A percentile compares a stretch with the other conserved stretches of the same genome.
Conservation (phyloP, 2,888 invertebrate genomes). For the Microplitis manilae region DNA sequence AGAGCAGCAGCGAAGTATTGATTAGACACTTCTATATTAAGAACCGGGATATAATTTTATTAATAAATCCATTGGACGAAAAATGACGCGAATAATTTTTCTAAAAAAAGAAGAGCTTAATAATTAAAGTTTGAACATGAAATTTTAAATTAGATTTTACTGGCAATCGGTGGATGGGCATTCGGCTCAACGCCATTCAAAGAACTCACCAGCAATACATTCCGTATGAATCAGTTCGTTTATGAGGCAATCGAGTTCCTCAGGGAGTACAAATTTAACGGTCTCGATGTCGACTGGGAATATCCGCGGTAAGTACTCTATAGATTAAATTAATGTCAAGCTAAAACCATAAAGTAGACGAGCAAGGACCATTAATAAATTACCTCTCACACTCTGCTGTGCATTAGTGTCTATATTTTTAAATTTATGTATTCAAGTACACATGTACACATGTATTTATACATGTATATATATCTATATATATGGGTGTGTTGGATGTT, state of each 20-base stretch:
- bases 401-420: background rate
- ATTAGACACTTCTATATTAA: no score
- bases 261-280: slow-evolving; percentile 91
- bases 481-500: background rate
- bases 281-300: slow-evolving; percentile 95
- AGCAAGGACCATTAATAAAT: background rate
- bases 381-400: background rate
- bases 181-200: slow-evolving; percentile 96
- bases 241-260: slow-evolving; percentile 95
- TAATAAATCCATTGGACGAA: background rate
- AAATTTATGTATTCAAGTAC: no score
- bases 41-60: background rate
- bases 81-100: background rate
- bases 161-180: slow-evolving; percentile 96
- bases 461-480: background rate
- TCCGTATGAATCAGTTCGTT: slow-evolving; percentile 95
- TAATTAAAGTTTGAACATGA: background rate
- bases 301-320: slow-evolving; percentile 79
- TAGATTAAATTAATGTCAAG: background rate
- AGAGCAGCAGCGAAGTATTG: no score
- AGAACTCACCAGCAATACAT: slow-evolving; percentile 91
- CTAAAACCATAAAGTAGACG: background rate
- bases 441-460: background rate
- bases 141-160: slow-evolving; percentile 75
- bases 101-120: background rate